Conservation (phyloP, 2,888 invertebrate genomes). For the Nemapogon koenigi region DNA sequence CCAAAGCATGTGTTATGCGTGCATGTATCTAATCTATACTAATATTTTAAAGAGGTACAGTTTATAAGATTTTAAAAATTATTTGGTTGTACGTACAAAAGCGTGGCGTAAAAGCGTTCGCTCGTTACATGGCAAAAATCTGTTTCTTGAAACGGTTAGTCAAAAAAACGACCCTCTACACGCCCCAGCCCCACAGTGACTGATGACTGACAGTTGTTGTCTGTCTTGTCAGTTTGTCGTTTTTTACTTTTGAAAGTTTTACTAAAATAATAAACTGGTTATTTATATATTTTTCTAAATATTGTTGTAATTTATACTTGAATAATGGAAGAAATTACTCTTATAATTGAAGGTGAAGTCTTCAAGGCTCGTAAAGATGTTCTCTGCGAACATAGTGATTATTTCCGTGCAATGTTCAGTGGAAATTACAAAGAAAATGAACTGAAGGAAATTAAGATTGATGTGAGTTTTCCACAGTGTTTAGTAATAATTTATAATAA, state of each 20-base stretch:
- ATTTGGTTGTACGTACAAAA: too few species aligned
- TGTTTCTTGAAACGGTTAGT: too few species aligned
- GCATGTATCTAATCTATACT: too few species aligned
- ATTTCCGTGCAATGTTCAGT: conserved; percentile 55
- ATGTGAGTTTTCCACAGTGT: conserved; percentile 36
- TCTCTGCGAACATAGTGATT: conserved; percentile 45
- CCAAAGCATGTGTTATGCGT: too few species aligned
- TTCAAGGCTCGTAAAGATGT: conserved; percentile 35
- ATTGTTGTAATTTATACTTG: background rate
- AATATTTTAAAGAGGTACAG: too few species aligned
- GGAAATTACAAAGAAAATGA: conserved; percentile 45
- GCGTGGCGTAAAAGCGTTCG: too few species aligned
- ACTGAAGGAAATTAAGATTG: conserved; percentile 35
- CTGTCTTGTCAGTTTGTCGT: background rate
- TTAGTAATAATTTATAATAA: background rate
- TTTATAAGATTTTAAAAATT: too few species aligned
- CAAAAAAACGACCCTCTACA: too few species aligned
- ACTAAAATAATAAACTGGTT: background rate
- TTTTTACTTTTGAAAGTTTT: background rate
- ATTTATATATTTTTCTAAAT: background rate
- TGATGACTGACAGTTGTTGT: too few species aligned
- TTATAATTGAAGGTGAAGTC: conserved; percentile 30
- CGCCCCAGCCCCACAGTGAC: too few species aligned
- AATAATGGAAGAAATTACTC: conserved; percentile 27
- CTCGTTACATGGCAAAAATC: too few species aligned